A percentile compares a stretch with the other conserved stretches of the same genome.
phyloP scores from a whole-genome alignment of 2,888 invertebrate genomes.

The Apantesis nais region DNA sequence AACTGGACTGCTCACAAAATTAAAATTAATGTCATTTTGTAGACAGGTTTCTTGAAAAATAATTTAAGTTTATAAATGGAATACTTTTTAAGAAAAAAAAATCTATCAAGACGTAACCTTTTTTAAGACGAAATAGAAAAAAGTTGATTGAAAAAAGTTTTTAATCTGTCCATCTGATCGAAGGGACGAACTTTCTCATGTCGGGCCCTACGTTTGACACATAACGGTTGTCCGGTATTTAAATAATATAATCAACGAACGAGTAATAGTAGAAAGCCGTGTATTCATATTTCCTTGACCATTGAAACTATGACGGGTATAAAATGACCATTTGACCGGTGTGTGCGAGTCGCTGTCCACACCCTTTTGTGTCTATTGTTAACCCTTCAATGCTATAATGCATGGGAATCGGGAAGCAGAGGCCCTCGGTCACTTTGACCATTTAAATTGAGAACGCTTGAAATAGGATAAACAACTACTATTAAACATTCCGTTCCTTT shows the following conservation, averaged over 20 bases:
- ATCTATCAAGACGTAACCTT: constrained; percentile 22
- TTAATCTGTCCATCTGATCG: constrained; percentile 38
- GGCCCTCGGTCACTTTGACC: constrained; percentile 61
- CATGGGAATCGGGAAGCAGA: constrained; percentile 81
- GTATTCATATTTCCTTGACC: constrained; percentile 81
- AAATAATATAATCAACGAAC: constrained; percentile 80
- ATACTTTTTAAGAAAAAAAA: constrained; percentile 27
- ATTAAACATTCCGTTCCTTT: constrained; percentile 28
- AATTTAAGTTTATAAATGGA: constrained; percentile 22
- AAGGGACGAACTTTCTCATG: constrained; percentile 75
- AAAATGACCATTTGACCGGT: constrained; percentile 83
- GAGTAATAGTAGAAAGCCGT: constrained; percentile 72
- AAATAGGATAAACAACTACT: constrained; percentile 38
- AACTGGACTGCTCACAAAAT: constrained; percentile 21
- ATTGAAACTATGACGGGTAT: constrained; percentile 76
- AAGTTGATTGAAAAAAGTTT: constrained; percentile 31
- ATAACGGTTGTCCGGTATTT: constrained; percentile 79
- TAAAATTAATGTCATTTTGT: constrained; percentile 26
- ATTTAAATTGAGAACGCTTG: constrained; percentile 67
- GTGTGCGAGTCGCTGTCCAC: constrained; percentile 76
- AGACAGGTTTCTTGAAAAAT: constrained; percentile 16
- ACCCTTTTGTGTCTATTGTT: constrained; percentile 81
- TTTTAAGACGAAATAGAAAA: constrained; percentile 36
- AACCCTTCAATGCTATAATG: constrained; percentile 76
- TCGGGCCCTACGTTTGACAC: constrained; percentile 72